Evolutionary conservation across 2,888 invertebrate genomes (phyloP), one percentile per base, ranked within the genome.

Genomic region (Plutella xylostella): DNA sequence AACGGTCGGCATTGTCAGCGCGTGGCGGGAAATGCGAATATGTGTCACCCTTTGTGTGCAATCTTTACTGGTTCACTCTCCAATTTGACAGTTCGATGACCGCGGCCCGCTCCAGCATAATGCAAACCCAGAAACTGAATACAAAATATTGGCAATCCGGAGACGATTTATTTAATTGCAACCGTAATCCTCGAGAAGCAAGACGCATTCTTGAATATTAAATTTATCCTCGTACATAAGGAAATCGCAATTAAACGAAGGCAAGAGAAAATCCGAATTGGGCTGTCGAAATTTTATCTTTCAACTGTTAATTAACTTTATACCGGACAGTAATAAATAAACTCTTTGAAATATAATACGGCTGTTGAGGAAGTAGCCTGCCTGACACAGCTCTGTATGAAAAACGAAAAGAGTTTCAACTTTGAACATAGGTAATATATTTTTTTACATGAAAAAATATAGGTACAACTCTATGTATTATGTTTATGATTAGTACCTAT

Each of bases 1-100:
- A 79, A 79, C 76, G 76, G 77, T 17, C 14, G 3, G 34, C 34
- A 34, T 34, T 34, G 34, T 34, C 28, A 6, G 9, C n/a, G 9
- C 11, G 28, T 28, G 3, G 58, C 62, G 64, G 63, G 62, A 64
- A 59, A 57, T 56, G 43, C 25, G 48, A 57, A 62, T 61, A 61
- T 65, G 58, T 65, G 64, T 64, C 63, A 52, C 21, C 20, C n/a
- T 28, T 34, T 45, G 44, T 43, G 21, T 33, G 18, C 35, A 22
- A 25, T 4, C 25, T 37, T 43, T 41, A 47, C 51, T 53, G 52
- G 51, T 55, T 52, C 57, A 58, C 58, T 65, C 65, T 64, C 57
- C 52, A 55, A 60, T 58, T 57, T 55, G 58, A 55, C 48, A 52
- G 55, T 40, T 41, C 41, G 41, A 21, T 45, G 45, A 45, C 31